phyloP scores from a whole-genome alignment of 2,113 vertebrate species.

The Hemiscyllium ocellatum region DNA sequence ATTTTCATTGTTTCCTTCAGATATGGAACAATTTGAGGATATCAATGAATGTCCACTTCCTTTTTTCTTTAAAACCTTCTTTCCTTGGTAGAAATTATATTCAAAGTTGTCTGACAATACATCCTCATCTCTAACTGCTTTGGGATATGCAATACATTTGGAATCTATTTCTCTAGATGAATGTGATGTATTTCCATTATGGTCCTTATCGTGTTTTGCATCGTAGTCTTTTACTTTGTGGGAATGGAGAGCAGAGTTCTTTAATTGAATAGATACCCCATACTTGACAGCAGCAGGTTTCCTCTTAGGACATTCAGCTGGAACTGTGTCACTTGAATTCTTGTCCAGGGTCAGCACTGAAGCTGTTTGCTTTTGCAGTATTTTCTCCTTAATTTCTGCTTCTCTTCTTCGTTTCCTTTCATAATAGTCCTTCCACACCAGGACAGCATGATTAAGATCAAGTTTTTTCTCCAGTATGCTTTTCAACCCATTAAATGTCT shows the following conservation, averaged over 20 bases:
- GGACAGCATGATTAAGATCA: slow-evolving; percentile 6
- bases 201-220: neutral
- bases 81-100: neutral
- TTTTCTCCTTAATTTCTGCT: neutral
- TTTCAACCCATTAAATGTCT: neutral
- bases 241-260: neutral
- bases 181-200: neutral
- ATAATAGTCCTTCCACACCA: slow-evolving; percentile 21
- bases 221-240: neutral
- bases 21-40: neutral
- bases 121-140: neutral
- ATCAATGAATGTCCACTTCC: neutral
- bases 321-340: neutral
- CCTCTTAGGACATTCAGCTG: neutral
- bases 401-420: neutral
- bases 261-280: neutral
- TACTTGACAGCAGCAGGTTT: neutral
- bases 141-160: neutral
- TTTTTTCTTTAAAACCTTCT: neutral
- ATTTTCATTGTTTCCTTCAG: neutral
- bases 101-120: neutral
- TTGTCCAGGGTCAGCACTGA: neutral
- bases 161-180: neutral
- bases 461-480: slow-evolving; percentile 21
- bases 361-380: neutral